phyloP scores from a whole-genome alignment of 2,797 vertebrate species.

The Enteromius trimaculatus region DNA sequence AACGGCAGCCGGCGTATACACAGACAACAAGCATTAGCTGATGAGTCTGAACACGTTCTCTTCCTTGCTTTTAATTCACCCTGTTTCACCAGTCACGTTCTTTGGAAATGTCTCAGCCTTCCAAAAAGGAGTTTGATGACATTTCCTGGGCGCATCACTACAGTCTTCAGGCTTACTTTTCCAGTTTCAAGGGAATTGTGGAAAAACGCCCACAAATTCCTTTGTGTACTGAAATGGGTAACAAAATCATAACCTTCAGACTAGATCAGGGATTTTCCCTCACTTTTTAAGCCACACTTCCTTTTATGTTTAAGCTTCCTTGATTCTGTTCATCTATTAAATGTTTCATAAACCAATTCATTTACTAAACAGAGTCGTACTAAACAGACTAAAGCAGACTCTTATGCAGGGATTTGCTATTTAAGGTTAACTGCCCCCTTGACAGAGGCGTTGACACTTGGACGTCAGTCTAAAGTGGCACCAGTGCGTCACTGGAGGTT shows the following conservation, averaged over 20 bases:
- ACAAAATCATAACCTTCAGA: background rate
- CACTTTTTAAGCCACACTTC: background rate
- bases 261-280: background rate
- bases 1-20: background rate
- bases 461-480: slow-evolving; percentile 20
- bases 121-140: background rate
- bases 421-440: slow-evolving; percentile 32
- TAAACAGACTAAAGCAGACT: background rate
- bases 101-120: slow-evolving; percentile 27
- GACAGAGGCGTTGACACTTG: slow-evolving; percentile 38
- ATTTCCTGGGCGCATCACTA: slow-evolving; percentile 32
- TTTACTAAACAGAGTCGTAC: background rate
- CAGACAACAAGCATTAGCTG: background rate
- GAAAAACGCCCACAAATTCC: background rate
- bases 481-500: slow-evolving; percentile 27
- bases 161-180: slow-evolving; percentile 25
- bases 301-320: background rate
- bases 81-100: slow-evolving; percentile 9
- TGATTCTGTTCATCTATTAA: background rate
- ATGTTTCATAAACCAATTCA: background rate
- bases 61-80: slow-evolving; percentile 10
- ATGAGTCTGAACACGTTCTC: slow-evolving; percentile 14
- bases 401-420: slow-evolving; percentile 5
- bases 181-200: background rate
- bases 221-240: background rate